phyloP scores from a whole-genome alignment of 1,140 invertebrate species.

The Thaumatotibia leucotreta region DNA sequence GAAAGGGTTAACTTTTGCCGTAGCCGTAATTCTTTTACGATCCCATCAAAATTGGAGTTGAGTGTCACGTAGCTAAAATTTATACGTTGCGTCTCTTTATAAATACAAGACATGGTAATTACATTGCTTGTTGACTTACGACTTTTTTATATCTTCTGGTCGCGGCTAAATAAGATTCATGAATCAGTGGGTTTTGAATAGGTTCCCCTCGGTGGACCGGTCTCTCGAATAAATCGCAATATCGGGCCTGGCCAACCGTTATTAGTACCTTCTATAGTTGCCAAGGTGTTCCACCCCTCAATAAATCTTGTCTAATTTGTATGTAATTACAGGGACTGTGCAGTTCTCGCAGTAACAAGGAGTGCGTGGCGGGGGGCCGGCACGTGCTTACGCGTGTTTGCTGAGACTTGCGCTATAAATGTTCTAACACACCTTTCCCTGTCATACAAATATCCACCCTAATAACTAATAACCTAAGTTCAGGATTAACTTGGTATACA shows the following conservation, averaged over 20 bases:
- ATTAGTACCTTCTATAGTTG: constrained; percentile 73
- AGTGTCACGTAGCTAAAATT: constrained; percentile 7
- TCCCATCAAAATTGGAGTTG: constrained; percentile 27
- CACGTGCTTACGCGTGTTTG: constrained; percentile 69
- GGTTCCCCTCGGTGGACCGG: constrained; percentile 8
- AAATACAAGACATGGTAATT: constrained; percentile 44
- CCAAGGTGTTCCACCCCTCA: constrained; percentile 74
- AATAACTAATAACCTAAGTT: neutral
- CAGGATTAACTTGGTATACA: constrained; percentile 23
- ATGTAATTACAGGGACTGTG: constrained; percentile 72
- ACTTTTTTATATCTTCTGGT: constrained; percentile 17
- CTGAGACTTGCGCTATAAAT: constrained; percentile 18
- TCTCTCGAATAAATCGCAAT: constrained; percentile 64
- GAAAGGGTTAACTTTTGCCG: constrained; percentile 31
- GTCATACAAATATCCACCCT: constrained; percentile 25
- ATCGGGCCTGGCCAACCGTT: constrained; percentile 69
- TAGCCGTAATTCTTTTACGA: constrained; percentile 32
- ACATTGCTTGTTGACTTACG: constrained; percentile 28
- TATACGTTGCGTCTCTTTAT: constrained; percentile 29
- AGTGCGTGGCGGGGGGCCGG: constrained; percentile 68
- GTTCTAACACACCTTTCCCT: constrained; percentile 18
- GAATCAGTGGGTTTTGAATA: constrained; percentile 7
- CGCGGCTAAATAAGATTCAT: constrained; percentile 15
- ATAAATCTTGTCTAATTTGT: constrained; percentile 77
- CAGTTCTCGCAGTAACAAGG: constrained; percentile 71